Evolutionary conservation across 1,140 invertebrate species (phyloP).

Genomic region (Elysia chlorotica): DNA sequence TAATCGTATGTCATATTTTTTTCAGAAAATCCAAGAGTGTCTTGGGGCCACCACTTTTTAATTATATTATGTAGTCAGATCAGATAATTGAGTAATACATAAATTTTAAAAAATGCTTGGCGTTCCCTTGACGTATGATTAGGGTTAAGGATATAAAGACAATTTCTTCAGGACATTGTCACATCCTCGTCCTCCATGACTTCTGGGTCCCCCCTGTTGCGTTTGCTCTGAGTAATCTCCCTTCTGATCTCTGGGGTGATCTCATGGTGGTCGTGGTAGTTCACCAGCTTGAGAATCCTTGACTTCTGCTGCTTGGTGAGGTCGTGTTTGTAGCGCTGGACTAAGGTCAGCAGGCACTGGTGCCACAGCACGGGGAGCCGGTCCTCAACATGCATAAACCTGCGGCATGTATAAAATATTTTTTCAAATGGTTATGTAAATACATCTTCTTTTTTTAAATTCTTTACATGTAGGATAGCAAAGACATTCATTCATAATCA

Average conservation of each 20-base stretch:
- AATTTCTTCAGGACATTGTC: too few species aligned
- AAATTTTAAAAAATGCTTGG: too few species aligned
- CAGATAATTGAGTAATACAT: too few species aligned
- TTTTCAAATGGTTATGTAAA: too few species aligned
- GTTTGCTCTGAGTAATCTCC: slow-evolving; percentile 64
- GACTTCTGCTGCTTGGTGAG: slow-evolving; percentile 92
- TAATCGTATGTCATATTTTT: too few species aligned
- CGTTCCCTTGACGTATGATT: too few species aligned
- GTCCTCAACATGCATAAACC: slow-evolving; percentile 82
- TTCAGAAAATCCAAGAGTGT: too few species aligned
- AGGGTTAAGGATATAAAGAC: too few species aligned
- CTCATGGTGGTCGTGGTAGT: slow-evolving; percentile 78
- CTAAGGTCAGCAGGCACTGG: slow-evolving; percentile 91
- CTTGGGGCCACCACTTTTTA: too few species aligned
- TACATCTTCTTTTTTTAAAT: too few species aligned
- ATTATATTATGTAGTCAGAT: too few species aligned
- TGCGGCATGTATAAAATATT: slow-evolving; percentile 61
- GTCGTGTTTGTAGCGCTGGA: slow-evolving; percentile 93
- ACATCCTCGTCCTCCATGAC: slow-evolving; percentile 10
- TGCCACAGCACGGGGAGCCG: slow-evolving; percentile 96
- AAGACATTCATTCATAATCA: neutral
- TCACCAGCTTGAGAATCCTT: slow-evolving; percentile 78
- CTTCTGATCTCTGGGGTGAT: slow-evolving; percentile 85
- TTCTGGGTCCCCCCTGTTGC: slow-evolving; percentile 16
- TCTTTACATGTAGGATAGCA: too few species aligned